Percentiles rank a stretch among this genome's conserved stretches.
phyloP scores from a whole-genome alignment of 2,113 vertebrate species.

The Ginglymostoma cirratum region DNA sequence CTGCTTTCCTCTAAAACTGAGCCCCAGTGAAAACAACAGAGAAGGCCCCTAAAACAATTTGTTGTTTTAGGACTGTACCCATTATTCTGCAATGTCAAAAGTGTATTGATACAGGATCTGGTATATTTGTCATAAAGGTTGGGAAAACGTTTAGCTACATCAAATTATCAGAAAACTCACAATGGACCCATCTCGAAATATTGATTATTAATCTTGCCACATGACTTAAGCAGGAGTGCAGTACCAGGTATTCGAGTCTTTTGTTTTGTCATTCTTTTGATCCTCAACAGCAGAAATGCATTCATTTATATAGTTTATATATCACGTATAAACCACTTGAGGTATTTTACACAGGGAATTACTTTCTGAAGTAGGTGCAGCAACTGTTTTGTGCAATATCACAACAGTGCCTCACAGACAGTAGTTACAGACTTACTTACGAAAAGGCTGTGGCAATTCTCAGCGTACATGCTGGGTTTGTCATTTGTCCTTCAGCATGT shows the following conservation, averaged over 20 bases:
- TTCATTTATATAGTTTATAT: not conserved
- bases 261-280: not conserved
- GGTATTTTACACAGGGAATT: not conserved
- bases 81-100: not conserved
- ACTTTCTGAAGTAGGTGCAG: not conserved
- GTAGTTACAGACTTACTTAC: not conserved
- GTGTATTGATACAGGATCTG: not conserved
- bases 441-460: not conserved
- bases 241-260: not conserved
- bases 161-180: not conserved
- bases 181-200: not conserved
- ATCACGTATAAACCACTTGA: not conserved
- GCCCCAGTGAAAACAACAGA: not conserved
- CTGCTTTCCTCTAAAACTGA: not conserved
- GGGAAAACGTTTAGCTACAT: not conserved
- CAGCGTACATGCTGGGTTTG: not conserved
- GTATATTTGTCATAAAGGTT: not conserved
- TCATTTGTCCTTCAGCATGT: not conserved
- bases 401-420: not conserved
- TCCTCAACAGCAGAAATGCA: not conserved
- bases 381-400: not conserved
- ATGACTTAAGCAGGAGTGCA: not conserved
- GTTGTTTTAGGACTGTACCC: not conserved
- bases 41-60: not conserved
- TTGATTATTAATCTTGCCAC: slow-evolving; percentile 5